These are phyloP conservation scores for Limnephilus auricula DNA, from an alignment of 2,888 invertebrate genomes.

Conservation along the genomic window DNA sequence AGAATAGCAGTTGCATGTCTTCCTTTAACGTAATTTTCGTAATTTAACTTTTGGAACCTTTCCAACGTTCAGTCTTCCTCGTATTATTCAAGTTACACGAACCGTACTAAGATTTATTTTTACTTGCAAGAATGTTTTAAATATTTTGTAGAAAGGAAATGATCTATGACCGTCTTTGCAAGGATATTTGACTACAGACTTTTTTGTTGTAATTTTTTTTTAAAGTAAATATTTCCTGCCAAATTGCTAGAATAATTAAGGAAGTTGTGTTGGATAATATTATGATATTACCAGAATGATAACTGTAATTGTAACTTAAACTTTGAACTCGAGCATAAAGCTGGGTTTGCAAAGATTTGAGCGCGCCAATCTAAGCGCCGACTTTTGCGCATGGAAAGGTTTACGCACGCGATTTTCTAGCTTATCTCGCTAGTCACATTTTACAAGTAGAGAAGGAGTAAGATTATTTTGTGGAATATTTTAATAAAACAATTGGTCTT, in stretches of 20 bases:
- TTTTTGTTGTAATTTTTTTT: neutral
- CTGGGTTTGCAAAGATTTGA: neutral
- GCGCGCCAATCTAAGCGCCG: neutral
- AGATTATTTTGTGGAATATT: neutral
- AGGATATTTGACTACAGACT: neutral
- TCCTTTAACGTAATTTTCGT: neutral
- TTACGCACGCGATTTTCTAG: neutral
- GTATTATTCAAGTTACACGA: neutral
- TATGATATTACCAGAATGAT: neutral
- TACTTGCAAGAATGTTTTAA: neutral
- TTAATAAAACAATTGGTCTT: neutral
- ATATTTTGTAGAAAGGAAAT: neutral
- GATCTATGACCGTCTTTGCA: neutral
- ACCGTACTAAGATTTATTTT: constrained; percentile 1
- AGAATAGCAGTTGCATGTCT: neutral
- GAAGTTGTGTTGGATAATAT: neutral
- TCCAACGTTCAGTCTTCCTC: neutral
- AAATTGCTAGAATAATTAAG: neutral
- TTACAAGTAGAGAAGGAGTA: neutral
- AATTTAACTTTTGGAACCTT: neutral
- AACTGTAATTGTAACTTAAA: neutral
- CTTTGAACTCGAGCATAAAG: neutral
- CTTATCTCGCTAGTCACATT: neutral
- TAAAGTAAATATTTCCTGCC: too few relatives aligned
- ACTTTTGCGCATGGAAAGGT: neutral